Conservation (phyloP, 2,797 vertebrate genomes). For the Linurgus olivaceus region DNA sequence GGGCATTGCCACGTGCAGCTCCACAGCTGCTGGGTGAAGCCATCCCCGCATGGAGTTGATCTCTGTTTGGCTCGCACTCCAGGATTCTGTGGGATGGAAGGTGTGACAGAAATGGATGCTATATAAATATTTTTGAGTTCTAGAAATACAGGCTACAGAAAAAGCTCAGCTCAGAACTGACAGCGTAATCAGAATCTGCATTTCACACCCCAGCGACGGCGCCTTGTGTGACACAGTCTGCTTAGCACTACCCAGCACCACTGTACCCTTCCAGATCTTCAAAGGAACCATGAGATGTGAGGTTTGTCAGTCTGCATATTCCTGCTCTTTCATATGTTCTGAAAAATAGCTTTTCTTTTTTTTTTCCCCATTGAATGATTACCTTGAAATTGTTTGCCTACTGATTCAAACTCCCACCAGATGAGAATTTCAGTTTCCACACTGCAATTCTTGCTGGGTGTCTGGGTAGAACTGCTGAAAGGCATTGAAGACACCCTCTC, state of each 20-base stretch:
- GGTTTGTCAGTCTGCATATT: neutral
- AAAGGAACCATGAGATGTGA: neutral
- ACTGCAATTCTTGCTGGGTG: neutral
- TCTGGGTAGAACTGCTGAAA: neutral
- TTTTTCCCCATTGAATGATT: neutral
- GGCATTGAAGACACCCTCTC: slow-evolving; percentile 23
- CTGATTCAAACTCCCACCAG: neutral
- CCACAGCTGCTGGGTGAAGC: neutral
- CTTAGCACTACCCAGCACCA: neutral
- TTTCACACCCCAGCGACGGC: neutral
- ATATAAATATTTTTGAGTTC: slow-evolving; percentile 19
- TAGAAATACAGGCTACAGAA: neutral
- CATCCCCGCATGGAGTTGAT: neutral
- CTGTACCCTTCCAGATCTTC: neutral
- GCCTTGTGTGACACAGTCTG: neutral
- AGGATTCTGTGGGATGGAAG: neutral
- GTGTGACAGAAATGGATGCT: neutral
- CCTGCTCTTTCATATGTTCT: neutral
- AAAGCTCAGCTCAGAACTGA: neutral
- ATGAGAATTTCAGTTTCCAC: neutral
- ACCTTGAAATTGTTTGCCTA: neutral
- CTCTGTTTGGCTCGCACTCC: neutral
- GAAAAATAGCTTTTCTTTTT: neutral
- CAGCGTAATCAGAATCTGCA: neutral
- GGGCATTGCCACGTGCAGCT: neutral